These are phyloP conservation scores for Actinia equina DNA, from an alignment of 64 coral and sea anemone genomes.

Conservation along the genomic window DNA sequence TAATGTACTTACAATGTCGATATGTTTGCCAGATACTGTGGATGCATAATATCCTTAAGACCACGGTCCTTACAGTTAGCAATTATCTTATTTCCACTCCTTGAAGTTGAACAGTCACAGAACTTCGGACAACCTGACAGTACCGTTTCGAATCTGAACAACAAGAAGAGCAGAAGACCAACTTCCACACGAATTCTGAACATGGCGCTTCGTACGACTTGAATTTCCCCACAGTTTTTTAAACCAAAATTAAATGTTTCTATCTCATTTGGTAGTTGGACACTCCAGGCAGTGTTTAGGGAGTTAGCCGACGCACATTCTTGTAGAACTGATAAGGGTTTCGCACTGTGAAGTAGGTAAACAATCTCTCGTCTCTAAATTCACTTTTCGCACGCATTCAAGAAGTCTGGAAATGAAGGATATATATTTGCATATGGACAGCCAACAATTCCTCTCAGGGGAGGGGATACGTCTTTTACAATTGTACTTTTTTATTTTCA, in stretches of 20 bases:
- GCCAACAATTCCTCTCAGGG: neutral
- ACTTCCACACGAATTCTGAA: neutral
- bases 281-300: neutral
- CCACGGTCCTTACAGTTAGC: conserved; percentile 1
- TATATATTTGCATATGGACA: conserved; percentile 5
- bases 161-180: conserved; percentile 3
- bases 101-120: neutral
- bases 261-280: neutral
- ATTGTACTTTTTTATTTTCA: neutral
- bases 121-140: neutral
- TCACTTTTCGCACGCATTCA: conserved; percentile 2
- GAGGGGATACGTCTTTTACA: neutral
- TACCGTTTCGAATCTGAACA: neutral
- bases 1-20: conserved; percentile 8
- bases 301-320: conserved; percentile 1
- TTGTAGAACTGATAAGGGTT: conserved; percentile 6
- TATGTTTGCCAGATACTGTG: conserved; percentile 1
- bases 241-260: neutral
- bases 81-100: neutral
- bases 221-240: neutral
- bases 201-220: conserved; percentile 8
- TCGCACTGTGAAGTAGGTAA: conserved; percentile 15
- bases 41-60: conserved; percentile 14
- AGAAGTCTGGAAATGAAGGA: conserved; percentile 24
- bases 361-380: conserved; percentile 30